A percentile compares a stretch with the other conserved stretches of the same genome.
These are phyloP conservation scores for Melanotaenia pygmaea DNA, from an alignment of 2,797 vertebrate species.

Conservation along the genomic window DNA sequence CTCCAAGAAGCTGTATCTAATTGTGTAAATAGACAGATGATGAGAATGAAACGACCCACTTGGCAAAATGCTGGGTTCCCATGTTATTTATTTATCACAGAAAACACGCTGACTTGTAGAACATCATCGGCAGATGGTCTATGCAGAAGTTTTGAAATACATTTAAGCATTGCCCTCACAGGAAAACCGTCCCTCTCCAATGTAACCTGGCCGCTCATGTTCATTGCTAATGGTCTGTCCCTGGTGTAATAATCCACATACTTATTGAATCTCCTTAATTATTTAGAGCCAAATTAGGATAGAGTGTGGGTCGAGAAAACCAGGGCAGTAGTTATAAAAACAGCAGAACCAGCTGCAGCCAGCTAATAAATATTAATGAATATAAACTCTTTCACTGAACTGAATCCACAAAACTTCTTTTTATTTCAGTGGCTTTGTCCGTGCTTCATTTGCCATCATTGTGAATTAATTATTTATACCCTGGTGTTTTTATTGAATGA, in stretches of 20 bases:
- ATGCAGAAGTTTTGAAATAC: slow-evolving; percentile 34
- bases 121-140: slow-evolving; percentile 20
- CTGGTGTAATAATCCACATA: slow-evolving; percentile 49
- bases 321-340: slow-evolving; percentile 41
- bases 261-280: slow-evolving; percentile 60
- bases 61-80: slow-evolving; percentile 8
- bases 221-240: slow-evolving; percentile 54
- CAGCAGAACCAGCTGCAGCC: slow-evolving; percentile 42
- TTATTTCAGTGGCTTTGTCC: slow-evolving; percentile 6
- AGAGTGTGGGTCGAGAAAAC: slow-evolving; percentile 35
- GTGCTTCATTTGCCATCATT: slow-evolving; percentile 14
- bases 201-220: slow-evolving; percentile 51
- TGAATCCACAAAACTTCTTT: slow-evolving; percentile 35
- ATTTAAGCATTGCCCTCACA: slow-evolving; percentile 20
- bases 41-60: not conserved
- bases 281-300: slow-evolving; percentile 64
- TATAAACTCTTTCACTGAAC: slow-evolving; percentile 43
- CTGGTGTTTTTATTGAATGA: slow-evolving; percentile 31
- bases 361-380: slow-evolving; percentile 65
- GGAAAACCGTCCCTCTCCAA: slow-evolving; percentile 43
- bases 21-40: not conserved
- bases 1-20: not conserved
- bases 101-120: slow-evolving; percentile 24
- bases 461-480: slow-evolving; percentile 33
- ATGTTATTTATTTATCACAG: slow-evolving; percentile 38